Evolutionary conservation across 2,113 vertebrate species (phyloP).

Genomic region (Leptodactylus fuscus): DNA sequence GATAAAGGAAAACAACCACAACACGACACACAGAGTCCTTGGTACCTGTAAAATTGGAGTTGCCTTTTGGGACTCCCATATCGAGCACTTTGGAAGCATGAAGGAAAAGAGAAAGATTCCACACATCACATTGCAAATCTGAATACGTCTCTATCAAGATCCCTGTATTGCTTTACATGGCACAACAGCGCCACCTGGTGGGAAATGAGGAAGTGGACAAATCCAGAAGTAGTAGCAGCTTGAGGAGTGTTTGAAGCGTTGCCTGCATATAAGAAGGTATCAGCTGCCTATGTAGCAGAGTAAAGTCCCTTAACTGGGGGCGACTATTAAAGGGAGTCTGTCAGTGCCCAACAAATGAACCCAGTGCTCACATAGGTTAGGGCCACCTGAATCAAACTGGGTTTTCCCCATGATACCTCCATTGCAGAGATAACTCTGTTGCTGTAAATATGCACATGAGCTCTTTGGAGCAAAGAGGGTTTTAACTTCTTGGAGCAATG

Average conservation of each 20-base stretch:
- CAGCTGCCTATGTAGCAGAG: background rate
- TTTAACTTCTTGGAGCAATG: too few species aligned
- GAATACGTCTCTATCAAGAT: background rate
- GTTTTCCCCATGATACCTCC: too few species aligned
- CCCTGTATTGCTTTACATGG: background rate
- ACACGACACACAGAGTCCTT: conserved; percentile 45
- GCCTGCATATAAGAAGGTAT: background rate
- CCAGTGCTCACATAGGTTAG: too few species aligned
- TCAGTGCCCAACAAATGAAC: too few species aligned
- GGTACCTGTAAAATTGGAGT: conserved; percentile 99
- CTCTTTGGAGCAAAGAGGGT: too few species aligned
- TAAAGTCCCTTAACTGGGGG: too few species aligned
- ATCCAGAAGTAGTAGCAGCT: background rate
- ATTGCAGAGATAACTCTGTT: too few species aligned
- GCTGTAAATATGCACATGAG: too few species aligned
- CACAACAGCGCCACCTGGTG: conserved; percentile 65
- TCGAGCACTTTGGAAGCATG: conserved; percentile 87
- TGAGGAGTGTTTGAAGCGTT: background rate
- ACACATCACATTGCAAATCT: conserved; percentile 65
- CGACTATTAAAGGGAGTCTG: too few species aligned
- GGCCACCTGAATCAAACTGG: too few species aligned
- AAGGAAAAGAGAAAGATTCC: conserved; percentile 71
- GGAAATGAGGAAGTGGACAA: background rate
- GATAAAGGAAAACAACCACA: background rate
- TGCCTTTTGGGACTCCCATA: conserved; percentile 99